Conservation (phyloP, 2,113 vertebrate genomes). For the Trogon surrucura region DNA sequence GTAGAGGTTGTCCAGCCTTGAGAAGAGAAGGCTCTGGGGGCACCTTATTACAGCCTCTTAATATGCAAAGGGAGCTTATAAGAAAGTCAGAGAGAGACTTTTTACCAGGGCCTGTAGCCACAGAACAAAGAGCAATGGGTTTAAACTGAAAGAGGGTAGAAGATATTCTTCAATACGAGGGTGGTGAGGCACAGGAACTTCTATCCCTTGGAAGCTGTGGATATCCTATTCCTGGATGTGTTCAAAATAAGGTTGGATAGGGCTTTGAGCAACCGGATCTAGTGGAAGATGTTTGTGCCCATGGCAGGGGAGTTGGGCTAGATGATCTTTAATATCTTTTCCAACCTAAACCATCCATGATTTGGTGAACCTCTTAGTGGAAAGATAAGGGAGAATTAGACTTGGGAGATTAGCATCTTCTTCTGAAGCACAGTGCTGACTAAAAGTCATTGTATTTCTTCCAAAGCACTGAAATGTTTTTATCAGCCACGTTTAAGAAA, state of each 20-base stretch:
- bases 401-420: not conserved
- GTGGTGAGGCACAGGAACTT: not conserved
- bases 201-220: not conserved
- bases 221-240: not conserved
- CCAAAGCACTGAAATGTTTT: not conserved
- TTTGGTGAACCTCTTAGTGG: not conserved
- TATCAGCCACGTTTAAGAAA: not conserved
- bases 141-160: not conserved
- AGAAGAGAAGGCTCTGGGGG: not conserved
- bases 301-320: not conserved
- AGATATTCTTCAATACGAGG: not conserved
- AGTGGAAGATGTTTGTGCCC: not conserved
- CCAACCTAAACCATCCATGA: not conserved
- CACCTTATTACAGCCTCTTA: not conserved
- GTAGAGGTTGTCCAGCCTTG: not conserved
- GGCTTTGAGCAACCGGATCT: not conserved
- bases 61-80: accelerated
- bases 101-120: not conserved
- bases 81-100: not conserved
- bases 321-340: not conserved
- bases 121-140: not conserved
- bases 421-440: not conserved
- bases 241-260: not conserved
- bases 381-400: not conserved
- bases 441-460: not conserved